phyloP scores from a whole-genome alignment of 2,888 invertebrate species.

The Cantharis lateralis region DNA sequence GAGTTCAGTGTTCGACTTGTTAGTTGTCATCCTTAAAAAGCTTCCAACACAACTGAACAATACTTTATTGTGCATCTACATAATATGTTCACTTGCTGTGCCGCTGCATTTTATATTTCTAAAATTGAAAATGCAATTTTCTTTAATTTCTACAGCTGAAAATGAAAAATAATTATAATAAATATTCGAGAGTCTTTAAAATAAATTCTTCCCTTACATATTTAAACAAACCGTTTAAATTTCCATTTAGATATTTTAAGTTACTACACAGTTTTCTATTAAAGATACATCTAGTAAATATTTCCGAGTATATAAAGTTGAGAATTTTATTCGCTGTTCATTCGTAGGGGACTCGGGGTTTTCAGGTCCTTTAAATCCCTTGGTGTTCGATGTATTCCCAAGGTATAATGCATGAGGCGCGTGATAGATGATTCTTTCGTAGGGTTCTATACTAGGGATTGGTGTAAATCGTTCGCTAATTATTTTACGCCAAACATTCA shows the following conservation, averaged over 20 bases:
- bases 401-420: slow-evolving; percentile 29
- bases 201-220: neutral
- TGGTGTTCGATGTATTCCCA: slow-evolving; percentile 28
- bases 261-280: slow-evolving; percentile 13
- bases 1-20: neutral
- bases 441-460: slow-evolving; percentile 26
- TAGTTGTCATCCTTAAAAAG: neutral
- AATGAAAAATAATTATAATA: neutral
- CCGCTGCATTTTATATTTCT: neutral
- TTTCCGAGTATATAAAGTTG: slow-evolving; percentile 28
- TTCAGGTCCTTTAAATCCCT: slow-evolving; percentile 33
- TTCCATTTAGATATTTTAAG: slow-evolving; percentile 10
- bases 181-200: neutral
- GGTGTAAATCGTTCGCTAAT: slow-evolving; percentile 36
- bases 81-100: neutral
- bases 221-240: neutral
- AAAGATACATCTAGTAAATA: slow-evolving; percentile 18
- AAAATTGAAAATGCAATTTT: neutral
- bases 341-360: slow-evolving; percentile 24
- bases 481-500: slow-evolving; percentile 38
- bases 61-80: neutral
- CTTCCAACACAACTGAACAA: neutral
- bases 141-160: neutral
- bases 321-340: slow-evolving; percentile 27
- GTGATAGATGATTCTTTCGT: slow-evolving; percentile 35